phyloP scores from a whole-genome alignment of 2,888 invertebrate species.

The Cecidostiba fungosa region DNA sequence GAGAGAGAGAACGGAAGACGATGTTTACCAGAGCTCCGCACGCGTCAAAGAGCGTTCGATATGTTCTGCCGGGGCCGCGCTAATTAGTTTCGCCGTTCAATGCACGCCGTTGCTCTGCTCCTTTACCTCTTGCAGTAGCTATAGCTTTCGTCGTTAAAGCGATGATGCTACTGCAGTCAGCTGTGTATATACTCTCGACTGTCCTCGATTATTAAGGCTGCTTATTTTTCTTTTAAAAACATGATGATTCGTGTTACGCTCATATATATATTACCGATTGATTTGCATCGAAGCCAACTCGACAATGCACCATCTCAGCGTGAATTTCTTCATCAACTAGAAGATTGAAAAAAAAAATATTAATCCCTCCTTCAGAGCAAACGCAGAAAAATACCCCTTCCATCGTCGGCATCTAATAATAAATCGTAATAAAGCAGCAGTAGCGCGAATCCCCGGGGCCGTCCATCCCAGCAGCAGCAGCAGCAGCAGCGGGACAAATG shows the following conservation, averaged over 20 bases:
- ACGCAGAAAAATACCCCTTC: not conserved
- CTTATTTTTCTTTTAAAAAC: not conserved
- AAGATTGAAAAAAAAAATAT: not conserved
- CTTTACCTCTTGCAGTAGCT: not conserved
- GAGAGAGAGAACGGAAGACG: not conserved
- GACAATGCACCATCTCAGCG: too few relatives aligned
- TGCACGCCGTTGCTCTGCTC: slow-evolving; percentile 6
- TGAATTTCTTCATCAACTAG: too few relatives aligned
- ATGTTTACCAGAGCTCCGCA: slow-evolving; percentile 35
- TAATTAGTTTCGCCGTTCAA: slow-evolving; percentile 53
- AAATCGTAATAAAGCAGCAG: slow-evolving; percentile 46
- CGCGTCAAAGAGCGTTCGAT: slow-evolving; percentile 50
- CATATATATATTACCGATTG: too few relatives aligned
- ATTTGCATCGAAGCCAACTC: too few relatives aligned
- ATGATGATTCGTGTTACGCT: too few relatives aligned
- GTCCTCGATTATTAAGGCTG: not conserved
- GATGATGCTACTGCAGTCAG: not conserved
- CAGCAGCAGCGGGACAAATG: not conserved
- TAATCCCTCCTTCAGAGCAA: not conserved
- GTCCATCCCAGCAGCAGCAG: not conserved
- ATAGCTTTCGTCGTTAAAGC: not conserved
- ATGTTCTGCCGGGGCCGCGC: slow-evolving; percentile 13
- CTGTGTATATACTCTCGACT: not conserved
- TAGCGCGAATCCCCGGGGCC: slow-evolving; percentile 7
- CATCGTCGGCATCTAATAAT: slow-evolving; percentile 11